A percentile compares a stretch with the other conserved stretches of the same genome.
Conservation (phyloP, 1,140 invertebrate genomes). For the Zaprionus capensis region DNA sequence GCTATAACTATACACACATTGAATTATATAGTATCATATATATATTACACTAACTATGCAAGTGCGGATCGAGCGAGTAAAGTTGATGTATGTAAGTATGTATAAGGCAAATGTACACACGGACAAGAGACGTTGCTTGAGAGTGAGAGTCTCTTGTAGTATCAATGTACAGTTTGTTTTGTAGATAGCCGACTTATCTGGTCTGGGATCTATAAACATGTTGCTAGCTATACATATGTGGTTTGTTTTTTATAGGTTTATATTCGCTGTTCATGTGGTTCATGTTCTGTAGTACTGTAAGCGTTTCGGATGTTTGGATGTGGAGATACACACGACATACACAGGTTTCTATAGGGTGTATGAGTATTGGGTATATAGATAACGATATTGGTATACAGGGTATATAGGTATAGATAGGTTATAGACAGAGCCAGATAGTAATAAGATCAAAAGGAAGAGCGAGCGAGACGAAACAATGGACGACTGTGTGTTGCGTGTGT, state of each 20-base stretch:
- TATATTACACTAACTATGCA: constrained; percentile 9
- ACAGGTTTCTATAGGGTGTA: constrained; percentile 4
- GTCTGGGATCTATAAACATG: constrained; percentile 62
- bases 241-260: constrained; percentile 57
- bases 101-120: constrained; percentile 2
- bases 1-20: constrained; percentile 7
- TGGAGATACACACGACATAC: constrained; percentile 30
- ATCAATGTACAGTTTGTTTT: constrained; percentile 27
- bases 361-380: constrained; percentile 26
- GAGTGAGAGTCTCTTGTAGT: background rate
- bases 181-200: background rate
- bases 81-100: background rate
- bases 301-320: constrained; percentile 51
- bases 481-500: background rate
- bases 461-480: constrained; percentile 32
- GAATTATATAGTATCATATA: background rate
- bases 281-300: constrained; percentile 76
- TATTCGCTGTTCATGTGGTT: constrained; percentile 42
- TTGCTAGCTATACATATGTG: constrained; percentile 84
- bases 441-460: constrained; percentile 21
- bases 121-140: background rate
- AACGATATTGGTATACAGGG: constrained; percentile 7
- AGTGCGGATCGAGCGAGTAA: constrained; percentile 1
- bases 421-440: constrained; percentile 36
- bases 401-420: constrained; percentile 34